A percentile compares a stretch with the other conserved stretches of the same genome.
phyloP scores from a whole-genome alignment of 2,888 invertebrate species.

The Gisinianus flammeolus region DNA sequence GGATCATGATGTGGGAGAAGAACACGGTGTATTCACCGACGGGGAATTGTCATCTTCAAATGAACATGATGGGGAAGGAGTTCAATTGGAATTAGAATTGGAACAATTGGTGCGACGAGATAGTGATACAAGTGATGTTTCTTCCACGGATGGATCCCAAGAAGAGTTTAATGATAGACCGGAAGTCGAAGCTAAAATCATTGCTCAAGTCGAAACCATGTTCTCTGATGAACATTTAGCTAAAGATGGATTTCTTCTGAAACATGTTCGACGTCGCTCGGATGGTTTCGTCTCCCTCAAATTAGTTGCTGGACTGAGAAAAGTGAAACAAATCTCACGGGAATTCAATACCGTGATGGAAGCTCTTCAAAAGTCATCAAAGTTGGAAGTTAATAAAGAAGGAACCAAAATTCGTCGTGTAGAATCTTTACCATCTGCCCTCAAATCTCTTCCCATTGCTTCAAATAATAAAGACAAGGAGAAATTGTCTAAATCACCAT shows the following conservation, averaged over 20 bases:
- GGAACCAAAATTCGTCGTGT: slow-evolving; percentile 87
- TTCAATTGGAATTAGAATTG: background rate
- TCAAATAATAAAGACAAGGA: slow-evolving; percentile 53
- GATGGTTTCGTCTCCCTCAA: slow-evolving; percentile 95
- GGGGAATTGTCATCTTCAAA: slow-evolving; percentile 27
- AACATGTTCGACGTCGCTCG: slow-evolving; percentile 92
- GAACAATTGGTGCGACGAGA: slow-evolving; percentile 38
- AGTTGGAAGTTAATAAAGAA: slow-evolving; percentile 85
- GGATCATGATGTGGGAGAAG: slow-evolving; percentile 5
- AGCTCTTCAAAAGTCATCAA: slow-evolving; percentile 75
- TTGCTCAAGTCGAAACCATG: slow-evolving; percentile 91
- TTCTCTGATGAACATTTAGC: slow-evolving; percentile 94
- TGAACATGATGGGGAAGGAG: slow-evolving; percentile 2
- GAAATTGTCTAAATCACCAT: slow-evolving; percentile 38
- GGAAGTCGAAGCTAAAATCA: slow-evolving; percentile 78
- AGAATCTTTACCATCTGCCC: slow-evolving; percentile 84
- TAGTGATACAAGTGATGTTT: slow-evolving; percentile 48
- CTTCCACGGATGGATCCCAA: slow-evolving; percentile 41
- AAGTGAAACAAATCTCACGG: slow-evolving; percentile 90
- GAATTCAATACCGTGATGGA: slow-evolving; percentile 93
- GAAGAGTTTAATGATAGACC: slow-evolving; percentile 28
- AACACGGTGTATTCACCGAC: slow-evolving; percentile 25
- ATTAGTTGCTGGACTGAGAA: slow-evolving; percentile 91
- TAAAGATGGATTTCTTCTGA: slow-evolving; percentile 92
- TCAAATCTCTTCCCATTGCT: slow-evolving; percentile 75